Percentiles rank a stretch among this genome's conserved stretches.
These are phyloP conservation scores for Hypselothyrea guttata DNA, from an alignment of 2,888 invertebrate genomes.

Conservation along the genomic window DNA sequence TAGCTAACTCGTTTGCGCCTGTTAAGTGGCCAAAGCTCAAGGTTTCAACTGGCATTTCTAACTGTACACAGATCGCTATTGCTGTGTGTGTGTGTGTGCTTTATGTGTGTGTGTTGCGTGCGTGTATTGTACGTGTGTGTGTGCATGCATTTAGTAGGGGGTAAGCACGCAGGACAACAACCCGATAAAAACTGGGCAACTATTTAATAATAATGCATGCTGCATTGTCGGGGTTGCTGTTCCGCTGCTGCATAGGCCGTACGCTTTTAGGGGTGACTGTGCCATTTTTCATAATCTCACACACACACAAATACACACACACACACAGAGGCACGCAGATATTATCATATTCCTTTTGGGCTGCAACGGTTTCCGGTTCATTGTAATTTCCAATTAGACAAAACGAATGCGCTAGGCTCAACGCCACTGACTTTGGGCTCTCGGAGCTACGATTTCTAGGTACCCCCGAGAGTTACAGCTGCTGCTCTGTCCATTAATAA, in stretches of 20 bases:
- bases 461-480: conserved; percentile 27
- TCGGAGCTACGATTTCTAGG: conserved; percentile 2
- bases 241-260: neutral
- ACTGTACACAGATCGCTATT: conserved; percentile 38
- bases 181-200: conserved; percentile 36
- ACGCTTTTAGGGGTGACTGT: conserved; percentile 57
- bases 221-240: conserved; percentile 36
- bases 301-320: conserved; percentile 13
- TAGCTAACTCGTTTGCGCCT: too few relatives aligned
- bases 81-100: neutral
- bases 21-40: too few relatives aligned
- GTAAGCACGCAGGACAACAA: conserved; percentile 4
- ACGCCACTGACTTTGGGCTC: conserved; percentile 1
- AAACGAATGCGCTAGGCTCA: conserved; percentile 23
- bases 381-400: conserved; percentile 70
- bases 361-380: conserved; percentile 55
- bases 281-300: conserved; percentile 58
- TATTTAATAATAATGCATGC: conserved; percentile 49
- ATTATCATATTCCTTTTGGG: conserved; percentile 51
- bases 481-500: conserved; percentile 47
- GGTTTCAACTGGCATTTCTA: too few relatives aligned
- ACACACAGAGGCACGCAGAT: conserved; percentile 18
- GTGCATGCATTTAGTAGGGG: conserved; percentile 6
- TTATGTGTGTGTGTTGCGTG: conserved; percentile 11
- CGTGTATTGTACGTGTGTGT: conserved; percentile 11